Evolutionary conservation across 2,888 invertebrate species (phyloP), one percentile per base, ranked within the genome.

Genomic region (Eucera pruinosa): DNA sequence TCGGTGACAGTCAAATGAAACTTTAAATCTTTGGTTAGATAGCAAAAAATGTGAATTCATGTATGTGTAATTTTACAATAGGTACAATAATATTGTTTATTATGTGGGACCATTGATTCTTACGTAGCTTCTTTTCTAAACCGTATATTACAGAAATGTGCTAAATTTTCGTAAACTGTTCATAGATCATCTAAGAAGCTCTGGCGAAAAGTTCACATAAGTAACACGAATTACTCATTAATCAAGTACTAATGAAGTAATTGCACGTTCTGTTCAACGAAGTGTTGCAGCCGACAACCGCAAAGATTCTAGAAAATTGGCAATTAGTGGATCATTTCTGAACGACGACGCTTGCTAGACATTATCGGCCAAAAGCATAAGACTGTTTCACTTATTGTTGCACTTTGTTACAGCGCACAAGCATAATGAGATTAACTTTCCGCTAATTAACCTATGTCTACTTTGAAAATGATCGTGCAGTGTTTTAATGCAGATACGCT

Each of bases 231-330:
- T 71, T 67, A 71, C 47, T 78, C 64, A 58, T 67, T 78, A 62
- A 78, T 78, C 57, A 64, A 67, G 52, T 58, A 45, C 71, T 78
- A 78, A 78, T 78, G 71, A 78, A 66, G 76, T 78, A 78, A 78
- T 78, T 78, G 67, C 43, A 61, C 50, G 62, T 61, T 47, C 57
- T 36, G 71, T 78, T 68, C 66, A 71, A 52, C 47, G 52, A 67
- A 50, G 61, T 57, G 66, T 78, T 48, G 71, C 54, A 58, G 54
- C 47, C 58, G 65, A 48, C 60, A 20, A 47, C 33, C 33, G 58
- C 39, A 75, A 74, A 74, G 76, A 75, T 75, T 75, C 76, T 75
- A 75, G 76, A 75, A 75, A 65, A 75, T 54, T 75, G 75, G 52
- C 75, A 75, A 75, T 75, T 75, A 75, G 60, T 13, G 33, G 64